Percentiles rank a stretch among this genome's conserved stretches.
Evolutionary conservation across 2,888 invertebrate genomes (phyloP).

Genomic region (Tuta absoluta): DNA sequence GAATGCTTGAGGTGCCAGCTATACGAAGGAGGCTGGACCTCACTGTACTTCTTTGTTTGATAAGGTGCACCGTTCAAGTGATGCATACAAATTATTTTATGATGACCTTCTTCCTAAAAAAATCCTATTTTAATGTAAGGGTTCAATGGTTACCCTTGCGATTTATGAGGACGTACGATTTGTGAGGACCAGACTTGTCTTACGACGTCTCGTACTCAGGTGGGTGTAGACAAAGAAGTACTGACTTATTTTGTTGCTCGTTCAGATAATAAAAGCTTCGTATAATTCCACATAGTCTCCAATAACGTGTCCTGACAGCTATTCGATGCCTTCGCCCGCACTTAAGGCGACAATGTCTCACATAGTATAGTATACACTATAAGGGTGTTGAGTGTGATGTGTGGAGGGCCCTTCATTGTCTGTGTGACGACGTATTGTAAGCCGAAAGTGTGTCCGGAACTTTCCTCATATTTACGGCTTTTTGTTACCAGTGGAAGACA

Average conservation of each 20-base stretch:
- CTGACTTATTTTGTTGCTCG: neutral
- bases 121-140: too few relatives aligned
- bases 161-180: too few relatives aligned
- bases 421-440: slow-evolving; percentile 59
- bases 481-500: slow-evolving; percentile 12
- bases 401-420: slow-evolving; percentile 50
- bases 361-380: neutral
- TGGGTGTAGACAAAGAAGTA: neutral
- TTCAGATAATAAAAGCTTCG: neutral
- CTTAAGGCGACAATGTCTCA: slow-evolving; percentile 56
- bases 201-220: too few relatives aligned
- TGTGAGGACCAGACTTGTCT: too few relatives aligned
- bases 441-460: slow-evolving; percentile 43
- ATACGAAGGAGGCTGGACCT: too few relatives aligned
- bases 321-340: slow-evolving; percentile 26
- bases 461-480: slow-evolving; percentile 32
- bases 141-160: too few relatives aligned
- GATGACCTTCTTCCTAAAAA: too few relatives aligned
- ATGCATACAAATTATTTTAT: too few relatives aligned
- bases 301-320: slow-evolving; percentile 17
- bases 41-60: too few relatives aligned
- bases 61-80: too few relatives aligned
- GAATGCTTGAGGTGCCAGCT: too few relatives aligned
- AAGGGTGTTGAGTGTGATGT: slow-evolving; percentile 36
- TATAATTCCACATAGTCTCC: slow-evolving; percentile 2